phyloP scores from a whole-genome alignment of 2,888 invertebrate species.

The Hipparchia sbordonii region DNA sequence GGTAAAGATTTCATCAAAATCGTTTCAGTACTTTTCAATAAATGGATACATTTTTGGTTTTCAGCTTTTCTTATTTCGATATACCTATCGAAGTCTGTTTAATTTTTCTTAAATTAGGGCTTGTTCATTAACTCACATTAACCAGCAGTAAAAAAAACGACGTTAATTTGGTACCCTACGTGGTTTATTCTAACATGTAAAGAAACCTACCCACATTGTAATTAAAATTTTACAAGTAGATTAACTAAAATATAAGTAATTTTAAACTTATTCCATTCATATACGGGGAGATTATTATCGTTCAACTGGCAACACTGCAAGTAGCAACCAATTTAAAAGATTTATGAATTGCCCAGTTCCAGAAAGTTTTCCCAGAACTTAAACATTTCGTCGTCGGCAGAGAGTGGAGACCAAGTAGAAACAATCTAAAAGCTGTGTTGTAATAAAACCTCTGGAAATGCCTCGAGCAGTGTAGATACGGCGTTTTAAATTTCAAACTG shows the following conservation, averaged over 20 bases:
- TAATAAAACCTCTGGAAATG: constrained; percentile 18
- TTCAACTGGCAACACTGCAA: constrained; percentile 3
- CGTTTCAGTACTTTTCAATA: too few relatives aligned
- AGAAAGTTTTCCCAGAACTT: constrained; percentile 8
- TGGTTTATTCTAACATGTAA: too few relatives aligned
- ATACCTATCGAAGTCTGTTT: too few relatives aligned
- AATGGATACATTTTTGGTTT: too few relatives aligned
- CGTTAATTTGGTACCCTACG: too few relatives aligned
- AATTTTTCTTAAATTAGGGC: too few relatives aligned
- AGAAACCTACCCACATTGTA: background rate
- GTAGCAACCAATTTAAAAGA: background rate
- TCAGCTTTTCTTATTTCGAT: too few relatives aligned
- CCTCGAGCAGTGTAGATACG: constrained; percentile 15
- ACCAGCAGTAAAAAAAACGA: too few relatives aligned
- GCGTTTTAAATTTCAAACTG: constrained; percentile 8
- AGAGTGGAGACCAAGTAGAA: background rate
- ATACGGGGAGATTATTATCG: background rate
- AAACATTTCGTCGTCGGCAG: constrained; percentile 1
- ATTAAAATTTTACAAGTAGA: too few relatives aligned
- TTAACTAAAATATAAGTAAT: background rate
- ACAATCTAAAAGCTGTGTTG: constrained; percentile 17
- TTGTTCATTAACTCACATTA: too few relatives aligned
- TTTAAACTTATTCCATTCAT: background rate
- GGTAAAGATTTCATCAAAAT: too few relatives aligned
- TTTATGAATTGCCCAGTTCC: background rate